phyloP scores from a whole-genome alignment of 1,140 invertebrate species.

The Drosophila novamexicana region DNA sequence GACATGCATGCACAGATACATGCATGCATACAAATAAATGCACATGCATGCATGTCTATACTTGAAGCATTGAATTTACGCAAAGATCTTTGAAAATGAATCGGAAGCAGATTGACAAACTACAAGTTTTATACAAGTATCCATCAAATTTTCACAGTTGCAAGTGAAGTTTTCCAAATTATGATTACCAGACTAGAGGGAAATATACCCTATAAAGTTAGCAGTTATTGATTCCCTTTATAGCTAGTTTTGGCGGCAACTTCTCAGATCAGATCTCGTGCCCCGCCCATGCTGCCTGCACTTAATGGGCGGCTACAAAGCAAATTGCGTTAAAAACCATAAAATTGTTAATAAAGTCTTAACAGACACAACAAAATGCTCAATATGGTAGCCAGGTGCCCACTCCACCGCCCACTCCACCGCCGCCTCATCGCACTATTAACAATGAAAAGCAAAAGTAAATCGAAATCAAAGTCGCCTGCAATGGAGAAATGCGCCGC shows the following conservation, averaged over 20 bases:
- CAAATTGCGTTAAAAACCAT: constrained; percentile 69
- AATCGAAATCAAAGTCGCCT: constrained; percentile 74
- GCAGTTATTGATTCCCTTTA: constrained; percentile 2
- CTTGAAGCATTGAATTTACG: no score
- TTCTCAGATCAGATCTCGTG: constrained; percentile 19
- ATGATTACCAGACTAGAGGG: no score
- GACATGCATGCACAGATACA: no score
- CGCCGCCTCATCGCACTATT: constrained; percentile 52
- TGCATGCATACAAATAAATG: no score
- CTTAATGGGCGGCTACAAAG: constrained; percentile 36
- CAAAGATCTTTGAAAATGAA: no score
- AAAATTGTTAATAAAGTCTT: constrained; percentile 74
- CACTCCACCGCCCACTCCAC: neutral
- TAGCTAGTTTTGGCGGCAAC: neutral
- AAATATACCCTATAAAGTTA: neutral
- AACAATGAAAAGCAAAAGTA: constrained; percentile 83
- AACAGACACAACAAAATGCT: constrained; percentile 46
- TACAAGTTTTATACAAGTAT: no score
- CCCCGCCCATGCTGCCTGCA: constrained; percentile 2
- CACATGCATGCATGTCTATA: no score
- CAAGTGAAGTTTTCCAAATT: no score
- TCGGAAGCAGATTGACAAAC: no score
- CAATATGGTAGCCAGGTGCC: neutral
- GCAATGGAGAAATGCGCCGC: constrained; percentile 72
- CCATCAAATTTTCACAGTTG: no score